phyloP scores from a whole-genome alignment of 2,113 vertebrate species.

The Petaurus breviceps region DNA sequence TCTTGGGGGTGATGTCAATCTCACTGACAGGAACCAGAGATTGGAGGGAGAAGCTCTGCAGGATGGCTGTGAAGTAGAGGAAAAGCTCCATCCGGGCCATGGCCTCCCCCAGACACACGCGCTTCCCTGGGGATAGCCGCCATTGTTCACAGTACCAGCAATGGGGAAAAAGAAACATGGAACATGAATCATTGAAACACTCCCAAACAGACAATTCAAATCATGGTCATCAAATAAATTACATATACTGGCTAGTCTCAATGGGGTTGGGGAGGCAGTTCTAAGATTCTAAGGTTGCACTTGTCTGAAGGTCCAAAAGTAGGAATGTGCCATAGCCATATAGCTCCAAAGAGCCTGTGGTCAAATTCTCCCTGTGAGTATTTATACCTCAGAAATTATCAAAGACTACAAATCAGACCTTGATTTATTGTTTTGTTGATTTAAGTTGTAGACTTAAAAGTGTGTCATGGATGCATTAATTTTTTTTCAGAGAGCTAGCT shows the following conservation, averaged over 20 bases:
- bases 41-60: constrained; percentile 80
- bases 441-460: not conserved
- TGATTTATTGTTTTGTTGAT: not conserved
- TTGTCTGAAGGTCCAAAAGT: not conserved
- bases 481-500: not conserved
- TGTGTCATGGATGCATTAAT: not conserved
- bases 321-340: not conserved
- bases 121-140: constrained; percentile 62
- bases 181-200: not conserved
- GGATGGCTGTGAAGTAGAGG: constrained; percentile 76
- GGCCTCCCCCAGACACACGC: constrained; percentile 77
- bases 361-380: not conserved
- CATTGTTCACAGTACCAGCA: constrained; percentile 40
- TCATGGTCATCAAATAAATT: not conserved
- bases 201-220: not conserved
- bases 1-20: constrained; percentile 64
- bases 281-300: not conserved
- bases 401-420: not conserved
- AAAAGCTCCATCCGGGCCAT: constrained; percentile 83
- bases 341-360: not conserved
- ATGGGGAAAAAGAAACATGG: not conserved
- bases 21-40: constrained; percentile 62
- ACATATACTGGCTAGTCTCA: not conserved
- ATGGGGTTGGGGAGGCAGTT: not conserved
- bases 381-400: not conserved